Base-by-base conservation (phyloP, 2,888 invertebrate species). In the Athetis lepigone region DNA sequence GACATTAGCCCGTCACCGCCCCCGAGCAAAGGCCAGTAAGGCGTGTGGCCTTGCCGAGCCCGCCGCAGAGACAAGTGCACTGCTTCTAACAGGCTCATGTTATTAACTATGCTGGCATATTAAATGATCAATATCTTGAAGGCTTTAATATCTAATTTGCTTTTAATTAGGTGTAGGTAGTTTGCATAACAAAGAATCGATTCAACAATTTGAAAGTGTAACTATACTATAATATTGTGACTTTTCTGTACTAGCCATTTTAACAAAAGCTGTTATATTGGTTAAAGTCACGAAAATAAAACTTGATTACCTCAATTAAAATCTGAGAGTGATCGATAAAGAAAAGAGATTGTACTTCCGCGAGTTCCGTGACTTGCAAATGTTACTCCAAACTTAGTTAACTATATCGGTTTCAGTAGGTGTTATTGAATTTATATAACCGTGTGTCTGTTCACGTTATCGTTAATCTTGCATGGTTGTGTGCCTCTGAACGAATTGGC, bases 1-100 rank as follows among this genome's bases (percentile, higher is more conserved):
- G 85, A 84, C 81, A 84, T 87, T 86, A 84, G 93, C 96, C 87
- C 93, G 96, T 89, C 92, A 87, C 91, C 82, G 57, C 33, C 37
- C 25, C 37, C 25, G 79, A 72, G 70, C 78, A 78, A 88, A 92
- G 92, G 92, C 89, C 90, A 85, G 82, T 81, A 73, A 80, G 83
- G 79, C 64, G 75, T 55, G 52, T 85, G 90, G 86, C 93, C 94
- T 94, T 92, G 93, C 84, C 66, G 51, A 66, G 70, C 66, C 61
- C 64, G 52, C 77, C 57, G 78, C 80, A 79, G 83, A 83, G 87
- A 92, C 93, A 93, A 91, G 93, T 94, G 93, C 86, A 86, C 83
- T 79, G 39, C 56, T 45, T 64, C 19, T 45, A 64, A 54, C 56
- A 42, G n/a, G n/a, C 64, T 50, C 50, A 43, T 51, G 6, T 42